Evolutionary conservation across 2,113 vertebrate species (phyloP).

Genomic region (Apodemus sylvaticus): DNA sequence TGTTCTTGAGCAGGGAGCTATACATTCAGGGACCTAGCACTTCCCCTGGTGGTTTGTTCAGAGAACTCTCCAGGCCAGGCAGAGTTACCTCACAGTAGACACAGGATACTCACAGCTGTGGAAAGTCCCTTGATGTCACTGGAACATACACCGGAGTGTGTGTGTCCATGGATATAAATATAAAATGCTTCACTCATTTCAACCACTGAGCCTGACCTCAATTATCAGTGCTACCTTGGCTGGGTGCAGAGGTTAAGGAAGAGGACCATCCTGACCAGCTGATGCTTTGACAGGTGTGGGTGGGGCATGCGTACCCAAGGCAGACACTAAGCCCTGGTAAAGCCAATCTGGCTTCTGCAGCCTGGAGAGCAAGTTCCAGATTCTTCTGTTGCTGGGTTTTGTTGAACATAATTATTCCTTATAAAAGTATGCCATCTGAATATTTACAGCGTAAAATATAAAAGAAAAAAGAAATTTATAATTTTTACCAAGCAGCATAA

Average conservation of each 20-base stretch:
- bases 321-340: background rate
- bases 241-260: slow-evolving; percentile 70
- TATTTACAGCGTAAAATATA: background rate
- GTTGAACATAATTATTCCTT: background rate
- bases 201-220: slow-evolving; percentile 81
- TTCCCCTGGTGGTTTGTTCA: slow-evolving; percentile 26
- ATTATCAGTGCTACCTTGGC: slow-evolving; percentile 81
- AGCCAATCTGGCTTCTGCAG: background rate
- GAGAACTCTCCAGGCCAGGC: background rate
- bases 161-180: slow-evolving; percentile 87
- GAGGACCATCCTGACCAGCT: slow-evolving; percentile 76
- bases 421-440: background rate
- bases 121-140: slow-evolving; percentile 90
- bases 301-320: background rate
- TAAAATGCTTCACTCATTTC: slow-evolving; percentile 84
- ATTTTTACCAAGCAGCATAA: background rate
- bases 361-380: background rate
- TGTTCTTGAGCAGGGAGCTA: background rate
- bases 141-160: slow-evolving; percentile 79
- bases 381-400: background rate
- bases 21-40: background rate
- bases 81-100: slow-evolving; percentile 76
- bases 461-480: background rate
- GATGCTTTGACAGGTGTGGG: slow-evolving; percentile 81
- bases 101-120: slow-evolving; percentile 75